phyloP scores from a whole-genome alignment of 1,140 invertebrate genomes.

The Drosophila saltans region DNA sequence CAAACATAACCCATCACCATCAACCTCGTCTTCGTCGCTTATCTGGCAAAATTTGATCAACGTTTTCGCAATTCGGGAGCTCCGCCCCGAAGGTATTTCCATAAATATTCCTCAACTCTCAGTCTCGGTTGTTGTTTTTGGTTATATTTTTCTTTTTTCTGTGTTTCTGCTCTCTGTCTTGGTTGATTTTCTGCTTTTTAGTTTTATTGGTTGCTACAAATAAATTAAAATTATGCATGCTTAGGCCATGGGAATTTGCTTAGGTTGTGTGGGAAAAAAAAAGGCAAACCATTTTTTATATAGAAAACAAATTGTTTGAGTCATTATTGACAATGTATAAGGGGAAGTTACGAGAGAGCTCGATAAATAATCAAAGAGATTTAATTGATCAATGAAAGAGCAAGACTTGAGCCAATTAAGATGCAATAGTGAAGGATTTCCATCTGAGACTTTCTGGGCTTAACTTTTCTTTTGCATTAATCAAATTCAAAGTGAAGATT shows the following conservation, averaged over 20 bases:
- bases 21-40: conserved; percentile 57
- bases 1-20: conserved; percentile 59
- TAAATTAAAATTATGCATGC: conserved; percentile 82
- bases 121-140: conserved; percentile 3
- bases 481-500: too few species aligned
- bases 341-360: too few species aligned
- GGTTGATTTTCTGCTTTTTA: conserved; percentile 56
- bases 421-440: too few species aligned
- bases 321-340: not conserved
- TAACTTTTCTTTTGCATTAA: too few species aligned
- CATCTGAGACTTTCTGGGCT: too few species aligned
- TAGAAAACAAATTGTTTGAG: conserved; percentile 25
- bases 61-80: conserved; percentile 81
- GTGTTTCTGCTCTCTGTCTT: conserved; percentile 33
- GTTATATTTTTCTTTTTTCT: conserved; percentile 9
- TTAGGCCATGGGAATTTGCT: conserved; percentile 70
- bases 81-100: conserved; percentile 81
- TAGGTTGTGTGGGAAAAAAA: conserved; percentile 63
- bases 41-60: conserved; percentile 80
- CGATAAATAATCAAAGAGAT: too few species aligned
- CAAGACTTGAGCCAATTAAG: too few species aligned
- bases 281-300: too few species aligned
- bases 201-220: conserved; percentile 80
- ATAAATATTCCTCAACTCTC: conserved; percentile 68
- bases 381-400: too few species aligned